Evolutionary conservation across 2,113 vertebrate genomes (phyloP).

Genomic region (Promerops cafer): DNA sequence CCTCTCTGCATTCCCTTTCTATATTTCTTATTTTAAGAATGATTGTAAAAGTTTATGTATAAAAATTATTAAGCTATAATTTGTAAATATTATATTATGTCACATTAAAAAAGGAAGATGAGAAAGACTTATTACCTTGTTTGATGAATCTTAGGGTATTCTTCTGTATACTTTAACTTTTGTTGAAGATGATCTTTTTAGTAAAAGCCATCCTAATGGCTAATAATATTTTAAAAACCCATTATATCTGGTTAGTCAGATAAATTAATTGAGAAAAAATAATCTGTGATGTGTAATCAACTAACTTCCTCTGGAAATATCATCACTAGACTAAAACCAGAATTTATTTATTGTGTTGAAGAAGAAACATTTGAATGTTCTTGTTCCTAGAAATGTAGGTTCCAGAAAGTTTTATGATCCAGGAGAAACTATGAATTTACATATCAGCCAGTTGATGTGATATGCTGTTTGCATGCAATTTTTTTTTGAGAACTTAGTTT

Average conservation of each 20-base stretch:
- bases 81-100: background rate
- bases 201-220: background rate
- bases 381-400: background rate
- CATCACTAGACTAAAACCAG: background rate
- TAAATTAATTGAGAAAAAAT: background rate
- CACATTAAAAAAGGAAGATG: background rate
- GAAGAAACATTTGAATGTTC: background rate
- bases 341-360: background rate
- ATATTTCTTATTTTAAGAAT: background rate
- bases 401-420: background rate
- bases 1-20: background rate
- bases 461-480: background rate
- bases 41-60: background rate
- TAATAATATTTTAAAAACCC: background rate
- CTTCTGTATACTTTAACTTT: background rate
- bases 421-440: background rate
- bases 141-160: background rate
- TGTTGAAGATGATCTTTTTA: background rate
- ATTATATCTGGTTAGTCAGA: background rate
- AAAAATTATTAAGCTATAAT: background rate
- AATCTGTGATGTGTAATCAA: background rate
- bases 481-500: background rate
- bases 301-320: background rate
- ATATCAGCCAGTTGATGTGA: background rate
- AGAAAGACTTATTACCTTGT: background rate